Evolutionary conservation across 2,113 vertebrate genomes (phyloP).

Genomic region (Etheostoma cragini): DNA sequence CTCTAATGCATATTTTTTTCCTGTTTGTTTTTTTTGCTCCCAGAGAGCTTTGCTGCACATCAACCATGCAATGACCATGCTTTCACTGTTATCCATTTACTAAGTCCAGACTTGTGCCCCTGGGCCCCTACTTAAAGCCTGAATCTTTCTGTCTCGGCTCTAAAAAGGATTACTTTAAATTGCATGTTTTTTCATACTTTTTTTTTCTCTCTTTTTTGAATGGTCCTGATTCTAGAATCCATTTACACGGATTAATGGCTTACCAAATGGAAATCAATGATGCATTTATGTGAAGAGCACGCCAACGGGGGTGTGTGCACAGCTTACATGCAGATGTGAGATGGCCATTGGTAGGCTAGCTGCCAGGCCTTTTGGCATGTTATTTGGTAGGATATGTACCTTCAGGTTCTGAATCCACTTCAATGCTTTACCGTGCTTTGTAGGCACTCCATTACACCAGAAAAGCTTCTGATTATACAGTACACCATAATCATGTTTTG

Average conservation of each 20-base stretch:
- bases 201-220: conserved; percentile 73
- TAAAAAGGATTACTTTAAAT: conserved; percentile 82
- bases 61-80: background rate
- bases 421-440: conserved; percentile 77
- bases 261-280: conserved; percentile 85
- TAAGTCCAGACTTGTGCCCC: conserved; percentile 65
- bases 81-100: conserved; percentile 55
- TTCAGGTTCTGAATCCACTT: conserved; percentile 76
- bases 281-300: conserved; percentile 80
- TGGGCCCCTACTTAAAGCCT: conserved; percentile 71
- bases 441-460: conserved; percentile 80
- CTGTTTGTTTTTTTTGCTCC: conserved; percentile 37
- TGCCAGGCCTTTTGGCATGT: conserved; percentile 72
- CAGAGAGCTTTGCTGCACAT: conserved; percentile 50
- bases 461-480: conserved; percentile 80
- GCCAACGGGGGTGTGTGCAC: conserved; percentile 72
- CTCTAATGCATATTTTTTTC: conserved; percentile 26
- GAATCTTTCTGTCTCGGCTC: conserved; percentile 72
- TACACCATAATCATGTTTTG: conserved; percentile 76
- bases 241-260: conserved; percentile 86
- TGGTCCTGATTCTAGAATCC: conserved; percentile 81
- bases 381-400: conserved; percentile 77
- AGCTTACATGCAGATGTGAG: conserved; percentile 78
- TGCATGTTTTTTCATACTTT: conserved; percentile 65
- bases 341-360: conserved; percentile 69